Evolutionary conservation across 2,113 vertebrate species (phyloP).

Genomic region (Antechinus flavipes): DNA sequence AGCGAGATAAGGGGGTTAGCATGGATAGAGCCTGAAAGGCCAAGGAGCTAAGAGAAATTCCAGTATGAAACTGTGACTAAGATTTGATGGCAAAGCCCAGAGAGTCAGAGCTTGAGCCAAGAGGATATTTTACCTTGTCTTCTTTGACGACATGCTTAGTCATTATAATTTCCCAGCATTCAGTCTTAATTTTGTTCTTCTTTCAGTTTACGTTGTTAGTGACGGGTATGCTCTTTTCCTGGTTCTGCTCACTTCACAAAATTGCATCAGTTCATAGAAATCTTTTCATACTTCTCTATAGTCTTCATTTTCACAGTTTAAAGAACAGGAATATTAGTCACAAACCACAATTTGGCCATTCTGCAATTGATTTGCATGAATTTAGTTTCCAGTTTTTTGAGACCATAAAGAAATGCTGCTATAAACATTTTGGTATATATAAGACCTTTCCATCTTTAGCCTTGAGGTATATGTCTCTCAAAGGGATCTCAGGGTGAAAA

Average conservation of each 20-base stretch:
- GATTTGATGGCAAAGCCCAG: not conserved
- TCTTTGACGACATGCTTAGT: not conserved
- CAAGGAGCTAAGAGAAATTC: not conserved
- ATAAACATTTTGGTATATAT: not conserved
- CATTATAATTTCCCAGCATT: not conserved
- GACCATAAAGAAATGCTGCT: not conserved
- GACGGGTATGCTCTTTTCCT: not conserved
- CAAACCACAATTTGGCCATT: not conserved
- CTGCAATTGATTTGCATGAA: not conserved
- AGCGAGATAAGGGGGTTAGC: not conserved
- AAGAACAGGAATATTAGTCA: not conserved
- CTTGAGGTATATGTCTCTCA: not conserved
- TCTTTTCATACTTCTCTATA: not conserved
- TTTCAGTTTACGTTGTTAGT: not conserved
- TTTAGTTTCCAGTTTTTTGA: not conserved
- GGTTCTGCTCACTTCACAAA: not conserved
- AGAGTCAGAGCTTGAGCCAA: not conserved
- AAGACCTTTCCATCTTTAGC: not conserved
- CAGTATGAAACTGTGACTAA: not conserved
- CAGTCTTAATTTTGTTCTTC: not conserved
- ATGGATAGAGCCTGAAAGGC: not conserved
- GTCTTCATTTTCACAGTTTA: not conserved
- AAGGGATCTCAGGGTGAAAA: not conserved
- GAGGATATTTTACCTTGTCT: not conserved
- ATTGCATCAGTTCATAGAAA: not conserved